Evolutionary conservation across 2,888 invertebrate species (phyloP).

Genomic region (Ectemnius lituratus): DNA sequence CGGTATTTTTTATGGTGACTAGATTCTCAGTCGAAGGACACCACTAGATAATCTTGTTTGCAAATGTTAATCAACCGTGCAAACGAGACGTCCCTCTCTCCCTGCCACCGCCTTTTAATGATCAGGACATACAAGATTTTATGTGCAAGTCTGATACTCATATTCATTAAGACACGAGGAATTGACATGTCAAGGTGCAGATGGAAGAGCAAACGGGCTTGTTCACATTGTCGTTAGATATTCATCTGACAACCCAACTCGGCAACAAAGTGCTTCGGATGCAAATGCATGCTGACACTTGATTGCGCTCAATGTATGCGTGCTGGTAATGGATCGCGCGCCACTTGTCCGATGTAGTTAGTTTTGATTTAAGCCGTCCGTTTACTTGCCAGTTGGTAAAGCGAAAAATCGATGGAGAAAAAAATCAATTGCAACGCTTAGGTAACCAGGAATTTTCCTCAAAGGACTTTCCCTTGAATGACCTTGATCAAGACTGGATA

Average conservation of each 20-base stretch:
- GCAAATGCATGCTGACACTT: background rate
- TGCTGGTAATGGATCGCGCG: background rate
- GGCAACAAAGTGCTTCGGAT: background rate
- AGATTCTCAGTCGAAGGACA: background rate
- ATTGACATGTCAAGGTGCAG: conserved; percentile 19
- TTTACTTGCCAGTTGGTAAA: no score
- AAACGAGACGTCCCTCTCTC: background rate
- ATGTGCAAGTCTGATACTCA: background rate
- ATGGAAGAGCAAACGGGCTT: conserved; percentile 10
- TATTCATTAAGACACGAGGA: background rate
- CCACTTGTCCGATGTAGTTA: background rate
- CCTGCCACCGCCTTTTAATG: background rate
- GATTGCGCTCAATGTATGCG: conserved; percentile 3
- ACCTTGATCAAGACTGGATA: background rate
- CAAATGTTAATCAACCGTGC: conserved; percentile 5
- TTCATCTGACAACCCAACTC: background rate
- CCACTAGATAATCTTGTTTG: background rate
- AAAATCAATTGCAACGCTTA: no score
- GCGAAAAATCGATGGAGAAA: no score
- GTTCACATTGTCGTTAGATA: conserved; percentile 12
- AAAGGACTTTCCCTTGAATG: background rate
- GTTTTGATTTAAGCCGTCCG: background rate
- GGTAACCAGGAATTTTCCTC: no score
- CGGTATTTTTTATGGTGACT: background rate
- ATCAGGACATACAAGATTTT: background rate